Percentiles rank a stretch among this genome's conserved stretches.
Evolutionary conservation across 2,888 invertebrate genomes (phyloP).

Genomic region (Pseudoips prasinana): DNA sequence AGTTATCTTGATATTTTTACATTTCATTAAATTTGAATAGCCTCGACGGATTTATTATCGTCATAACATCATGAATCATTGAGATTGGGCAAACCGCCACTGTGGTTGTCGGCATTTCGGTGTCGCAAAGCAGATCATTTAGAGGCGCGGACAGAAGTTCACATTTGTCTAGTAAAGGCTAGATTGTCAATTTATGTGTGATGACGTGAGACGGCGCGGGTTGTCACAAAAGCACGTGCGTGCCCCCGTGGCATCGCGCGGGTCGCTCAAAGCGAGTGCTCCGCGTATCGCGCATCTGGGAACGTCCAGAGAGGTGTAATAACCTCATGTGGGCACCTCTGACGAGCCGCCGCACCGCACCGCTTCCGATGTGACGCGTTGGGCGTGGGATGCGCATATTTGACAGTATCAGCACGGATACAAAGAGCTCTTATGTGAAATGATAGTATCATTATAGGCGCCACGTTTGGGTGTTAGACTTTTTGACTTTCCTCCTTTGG

Average conservation of each 20-base stretch:
- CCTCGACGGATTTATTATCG: no score
- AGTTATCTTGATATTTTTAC: no score
- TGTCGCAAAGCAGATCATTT: slow-evolving; percentile 40
- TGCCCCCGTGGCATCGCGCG: slow-evolving; percentile 64
- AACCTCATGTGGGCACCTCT: slow-evolving; percentile 72
- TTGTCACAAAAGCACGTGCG: slow-evolving; percentile 71
- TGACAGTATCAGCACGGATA: slow-evolving; percentile 58
- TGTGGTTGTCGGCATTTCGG: slow-evolving; percentile 31
- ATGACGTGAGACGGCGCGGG: slow-evolving; percentile 67
- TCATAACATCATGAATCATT: no score
- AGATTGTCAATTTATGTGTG: slow-evolving; percentile 69
- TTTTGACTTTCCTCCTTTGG: not conserved
- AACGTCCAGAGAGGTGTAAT: slow-evolving; percentile 71
- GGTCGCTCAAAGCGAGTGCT: slow-evolving; percentile 58
- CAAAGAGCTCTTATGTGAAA: slow-evolving; percentile 52
- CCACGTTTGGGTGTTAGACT: slow-evolving; percentile 43
- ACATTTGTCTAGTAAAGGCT: slow-evolving; percentile 47
- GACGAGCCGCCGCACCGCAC: slow-evolving; percentile 66
- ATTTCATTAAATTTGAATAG: no score
- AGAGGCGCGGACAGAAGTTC: slow-evolving; percentile 38
- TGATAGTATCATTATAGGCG: slow-evolving; percentile 46
- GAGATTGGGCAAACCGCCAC: slow-evolving; percentile 14
- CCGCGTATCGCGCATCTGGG: slow-evolving; percentile 57
- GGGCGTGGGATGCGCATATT: slow-evolving; percentile 65
- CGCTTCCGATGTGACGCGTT: slow-evolving; percentile 54